Conservation (phyloP, 1,140 invertebrate genomes). For the Lamellibrachia luymesi region DNA sequence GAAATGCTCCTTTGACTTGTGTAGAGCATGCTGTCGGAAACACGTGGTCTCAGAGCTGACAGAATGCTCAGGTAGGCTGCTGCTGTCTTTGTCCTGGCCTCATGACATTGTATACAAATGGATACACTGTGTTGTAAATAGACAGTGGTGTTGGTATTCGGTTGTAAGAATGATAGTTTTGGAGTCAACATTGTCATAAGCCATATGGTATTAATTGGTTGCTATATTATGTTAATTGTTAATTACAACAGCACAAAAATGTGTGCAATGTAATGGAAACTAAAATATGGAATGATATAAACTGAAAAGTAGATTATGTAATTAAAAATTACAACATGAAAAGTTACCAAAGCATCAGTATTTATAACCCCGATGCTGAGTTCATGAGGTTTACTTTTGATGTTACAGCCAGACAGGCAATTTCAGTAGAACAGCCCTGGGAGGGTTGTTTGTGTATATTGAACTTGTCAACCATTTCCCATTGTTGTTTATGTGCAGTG, state of each 20-base stretch:
- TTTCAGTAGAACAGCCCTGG: not conserved
- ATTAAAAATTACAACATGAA: not conserved
- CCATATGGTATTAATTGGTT: not conserved
- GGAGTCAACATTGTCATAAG: too few species aligned
- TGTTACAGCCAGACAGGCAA: not conserved
- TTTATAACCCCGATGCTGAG: not conserved
- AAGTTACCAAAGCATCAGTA: not conserved
- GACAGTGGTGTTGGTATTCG: not conserved
- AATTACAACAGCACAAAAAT: not conserved
- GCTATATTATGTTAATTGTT: not conserved
- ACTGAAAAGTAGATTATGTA: not conserved
- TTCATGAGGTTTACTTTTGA: not conserved
- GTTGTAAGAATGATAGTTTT: not conserved
- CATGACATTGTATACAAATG: not conserved
- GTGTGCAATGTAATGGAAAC: too few species aligned
- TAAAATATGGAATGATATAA: too few species aligned
- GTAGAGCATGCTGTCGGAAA: slow-evolving; percentile 23
- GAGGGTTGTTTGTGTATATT: not conserved
- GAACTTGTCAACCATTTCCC: not conserved
- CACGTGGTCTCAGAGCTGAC: not conserved
- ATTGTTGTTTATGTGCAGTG: not conserved
- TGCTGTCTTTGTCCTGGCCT: not conserved
- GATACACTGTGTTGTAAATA: not conserved
- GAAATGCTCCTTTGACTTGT: slow-evolving; percentile 24
- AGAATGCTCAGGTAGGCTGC: not conserved